These are phyloP conservation scores for Zaprionus capensis DNA, from an alignment of 1,140 invertebrate species.

Conservation along the genomic window DNA sequence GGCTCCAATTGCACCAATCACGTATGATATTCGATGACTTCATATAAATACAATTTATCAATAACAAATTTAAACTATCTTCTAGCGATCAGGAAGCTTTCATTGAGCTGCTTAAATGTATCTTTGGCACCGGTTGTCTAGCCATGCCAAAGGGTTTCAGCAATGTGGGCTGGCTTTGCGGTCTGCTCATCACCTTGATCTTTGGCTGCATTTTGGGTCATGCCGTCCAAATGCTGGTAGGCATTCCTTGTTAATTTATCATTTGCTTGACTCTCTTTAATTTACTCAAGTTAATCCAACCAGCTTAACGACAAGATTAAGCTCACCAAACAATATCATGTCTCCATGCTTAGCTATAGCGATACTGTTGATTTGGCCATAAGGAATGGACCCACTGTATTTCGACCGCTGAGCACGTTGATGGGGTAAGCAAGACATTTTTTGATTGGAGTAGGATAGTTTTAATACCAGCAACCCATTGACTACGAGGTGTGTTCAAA, in stretches of 20 bases:
- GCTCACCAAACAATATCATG: constrained; percentile 15
- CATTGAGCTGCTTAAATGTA: constrained; percentile 56
- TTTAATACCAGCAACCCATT: too few relatives aligned
- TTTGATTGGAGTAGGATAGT: too few relatives aligned
- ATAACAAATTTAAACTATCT: not conserved
- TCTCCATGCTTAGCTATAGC: constrained; percentile 42
- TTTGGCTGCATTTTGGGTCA: constrained; percentile 44
- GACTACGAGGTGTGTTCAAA: too few relatives aligned
- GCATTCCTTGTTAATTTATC: not conserved
- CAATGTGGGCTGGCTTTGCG: constrained; percentile 57
- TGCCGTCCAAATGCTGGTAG: constrained; percentile 62
- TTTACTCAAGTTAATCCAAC: not conserved
- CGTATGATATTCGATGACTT: constrained; percentile 36
- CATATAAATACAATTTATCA: too few relatives aligned
- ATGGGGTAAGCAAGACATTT: constrained; percentile 34
- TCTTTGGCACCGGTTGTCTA: constrained; percentile 61
- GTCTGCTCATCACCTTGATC: constrained; percentile 45
- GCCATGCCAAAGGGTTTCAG: constrained; percentile 58
- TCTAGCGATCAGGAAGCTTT: constrained; percentile 56
- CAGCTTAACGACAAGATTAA: constrained; percentile 43
- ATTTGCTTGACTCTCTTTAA: not conserved
- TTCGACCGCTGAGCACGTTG: constrained; percentile 31
- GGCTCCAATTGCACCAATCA: not conserved
- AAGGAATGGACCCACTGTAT: constrained; percentile 31
- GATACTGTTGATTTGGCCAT: constrained; percentile 53